Evolutionary conservation across 2,113 vertebrate genomes (phyloP).

Genomic region (Plectropomus leopardus): DNA sequence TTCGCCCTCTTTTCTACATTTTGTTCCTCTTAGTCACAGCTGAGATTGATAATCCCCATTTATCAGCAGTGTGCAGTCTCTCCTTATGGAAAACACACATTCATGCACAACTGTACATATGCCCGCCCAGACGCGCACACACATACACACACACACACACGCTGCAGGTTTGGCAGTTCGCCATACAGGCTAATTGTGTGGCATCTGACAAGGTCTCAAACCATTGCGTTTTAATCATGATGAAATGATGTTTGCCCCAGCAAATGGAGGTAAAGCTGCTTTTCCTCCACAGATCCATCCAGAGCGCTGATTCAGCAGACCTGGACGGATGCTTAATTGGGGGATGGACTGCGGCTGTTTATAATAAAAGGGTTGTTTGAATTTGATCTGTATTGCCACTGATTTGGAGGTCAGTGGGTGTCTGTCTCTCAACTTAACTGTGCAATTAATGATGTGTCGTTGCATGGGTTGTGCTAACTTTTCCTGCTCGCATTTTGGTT

Average conservation of each 20-base stretch:
- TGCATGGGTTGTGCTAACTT: conserved; percentile 11
- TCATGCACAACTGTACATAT: conserved; percentile 26
- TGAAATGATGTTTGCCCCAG: conserved; percentile 70
- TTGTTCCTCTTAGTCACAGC: conserved; percentile 11
- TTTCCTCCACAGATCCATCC: conserved; percentile 37
- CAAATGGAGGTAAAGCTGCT: conserved; percentile 30
- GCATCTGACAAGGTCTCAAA: conserved; percentile 74
- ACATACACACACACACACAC: conserved; percentile 20
- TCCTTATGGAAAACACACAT: conserved; percentile 38
- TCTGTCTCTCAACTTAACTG: conserved; percentile 24
- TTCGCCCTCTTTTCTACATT: neutral
- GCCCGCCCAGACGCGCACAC: conserved; percentile 10
- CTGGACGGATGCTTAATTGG: conserved; percentile 50
- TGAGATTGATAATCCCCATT: conserved; percentile 57
- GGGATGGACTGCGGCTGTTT: conserved; percentile 47
- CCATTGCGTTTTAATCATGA: conserved; percentile 75
- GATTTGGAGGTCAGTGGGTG: conserved; percentile 51
- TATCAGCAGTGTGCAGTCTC: conserved; percentile 42
- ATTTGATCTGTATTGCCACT: conserved; percentile 23
- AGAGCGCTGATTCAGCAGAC: conserved; percentile 66
- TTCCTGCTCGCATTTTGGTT: conserved; percentile 16
- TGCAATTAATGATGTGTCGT: conserved; percentile 52
- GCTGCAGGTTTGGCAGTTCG: conserved; percentile 64
- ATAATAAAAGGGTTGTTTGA: conserved; percentile 41
- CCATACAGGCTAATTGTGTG: conserved; percentile 76